These are phyloP conservation scores for Trididemnum nubilum DNA, from an alignment of 23 tunicate species.

Conservation along the genomic window DNA sequence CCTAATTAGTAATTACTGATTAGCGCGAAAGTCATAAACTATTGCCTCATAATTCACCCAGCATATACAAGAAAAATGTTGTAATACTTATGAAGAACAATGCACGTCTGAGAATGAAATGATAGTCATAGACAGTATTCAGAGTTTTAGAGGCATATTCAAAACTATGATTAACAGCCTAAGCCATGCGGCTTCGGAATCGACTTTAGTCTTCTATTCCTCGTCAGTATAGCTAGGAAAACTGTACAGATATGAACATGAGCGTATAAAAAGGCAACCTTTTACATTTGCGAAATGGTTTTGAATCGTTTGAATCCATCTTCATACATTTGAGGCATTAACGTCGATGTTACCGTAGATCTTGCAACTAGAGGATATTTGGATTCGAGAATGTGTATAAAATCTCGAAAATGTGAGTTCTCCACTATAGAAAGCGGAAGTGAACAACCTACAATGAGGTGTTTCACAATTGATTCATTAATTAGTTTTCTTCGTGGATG, in stretches of 20 bases:
- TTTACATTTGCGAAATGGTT: conserved; percentile 15
- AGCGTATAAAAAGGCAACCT: too few relatives aligned
- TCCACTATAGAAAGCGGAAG: conserved; percentile 9
- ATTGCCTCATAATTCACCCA: neutral
- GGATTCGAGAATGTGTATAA: conserved; percentile 19
- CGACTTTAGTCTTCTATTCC: too few relatives aligned
- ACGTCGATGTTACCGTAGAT: conserved; percentile 15
- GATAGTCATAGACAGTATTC: too few relatives aligned
- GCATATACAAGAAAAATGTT: neutral
- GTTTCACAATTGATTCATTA: conserved; percentile 12
- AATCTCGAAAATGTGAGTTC: conserved; percentile 16
- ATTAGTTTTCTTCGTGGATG: conserved; percentile 25
- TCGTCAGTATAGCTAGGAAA: too few relatives aligned
- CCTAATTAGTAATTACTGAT: too few relatives aligned
- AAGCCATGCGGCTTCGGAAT: too few relatives aligned
- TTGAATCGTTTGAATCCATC: conserved; percentile 12
- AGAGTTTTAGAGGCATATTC: too few relatives aligned
- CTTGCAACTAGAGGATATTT: conserved; percentile 17
- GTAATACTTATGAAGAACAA: neutral
- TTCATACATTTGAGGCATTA: conserved; percentile 19
- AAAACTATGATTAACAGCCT: too few relatives aligned
- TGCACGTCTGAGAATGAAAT: too few relatives aligned
- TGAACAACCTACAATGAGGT: neutral
- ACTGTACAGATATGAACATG: too few relatives aligned
- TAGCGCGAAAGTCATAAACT: neutral